These are phyloP conservation scores for Cataglyphis hispanica DNA, from an alignment of 1,140 invertebrate species.

Conservation along the genomic window DNA sequence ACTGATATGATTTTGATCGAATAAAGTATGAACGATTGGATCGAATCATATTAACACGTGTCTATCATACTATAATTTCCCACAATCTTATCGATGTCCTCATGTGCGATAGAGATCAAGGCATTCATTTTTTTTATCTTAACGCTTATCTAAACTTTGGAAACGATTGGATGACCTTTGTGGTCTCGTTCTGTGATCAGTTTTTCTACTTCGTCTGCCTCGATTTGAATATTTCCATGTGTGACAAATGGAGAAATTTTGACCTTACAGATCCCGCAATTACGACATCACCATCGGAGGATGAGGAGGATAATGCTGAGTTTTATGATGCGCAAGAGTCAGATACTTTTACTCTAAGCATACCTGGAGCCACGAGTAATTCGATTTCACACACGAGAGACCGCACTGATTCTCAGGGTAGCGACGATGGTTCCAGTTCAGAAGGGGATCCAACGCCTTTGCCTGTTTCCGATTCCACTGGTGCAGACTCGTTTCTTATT, in stretches of 20 bases:
- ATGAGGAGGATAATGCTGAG: conserved; percentile 95
- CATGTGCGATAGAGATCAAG: neutral
- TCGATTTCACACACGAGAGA: conserved; percentile 80
- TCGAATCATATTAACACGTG: neutral
- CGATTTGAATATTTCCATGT: no score
- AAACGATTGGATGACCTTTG: neutral
- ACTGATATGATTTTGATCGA: conserved; percentile 24
- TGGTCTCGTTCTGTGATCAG: neutral
- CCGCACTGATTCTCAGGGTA: conserved; percentile 84
- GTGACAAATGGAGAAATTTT: conserved; percentile 14
- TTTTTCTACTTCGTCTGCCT: no score
- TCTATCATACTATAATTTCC: neutral
- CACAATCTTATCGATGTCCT: neutral
- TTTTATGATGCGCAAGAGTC: conserved; percentile 97
- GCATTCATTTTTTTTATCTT: neutral
- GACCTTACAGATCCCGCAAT: conserved; percentile 81
- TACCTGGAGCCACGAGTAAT: conserved; percentile 84
- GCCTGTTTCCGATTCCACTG: conserved; percentile 78
- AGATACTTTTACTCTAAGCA: conserved; percentile 90
- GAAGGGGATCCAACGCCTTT: conserved; percentile 83
- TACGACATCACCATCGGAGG: conserved; percentile 89
- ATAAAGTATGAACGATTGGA: neutral
- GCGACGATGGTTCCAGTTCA: conserved; percentile 85
- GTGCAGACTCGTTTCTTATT: conserved; percentile 82
- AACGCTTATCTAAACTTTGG: neutral